Evolutionary conservation across 1,140 invertebrate species (phyloP).

Genomic region (Hyles euphorbiae): DNA sequence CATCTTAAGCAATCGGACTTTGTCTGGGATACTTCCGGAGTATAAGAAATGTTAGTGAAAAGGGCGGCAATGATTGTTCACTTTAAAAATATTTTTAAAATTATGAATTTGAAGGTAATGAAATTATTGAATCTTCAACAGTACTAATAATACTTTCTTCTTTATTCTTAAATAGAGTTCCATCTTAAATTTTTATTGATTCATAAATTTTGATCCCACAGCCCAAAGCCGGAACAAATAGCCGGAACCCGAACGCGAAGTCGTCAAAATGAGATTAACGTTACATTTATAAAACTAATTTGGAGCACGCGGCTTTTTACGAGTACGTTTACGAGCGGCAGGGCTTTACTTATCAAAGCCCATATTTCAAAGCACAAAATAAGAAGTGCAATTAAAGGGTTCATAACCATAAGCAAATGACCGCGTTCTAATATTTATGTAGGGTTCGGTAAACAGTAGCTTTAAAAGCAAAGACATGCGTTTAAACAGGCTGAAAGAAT

Average conservation of each 20-base stretch:
- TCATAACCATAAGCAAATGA: constrained; percentile 55
- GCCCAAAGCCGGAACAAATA: constrained; percentile 33
- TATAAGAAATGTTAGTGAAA: too few relatives aligned
- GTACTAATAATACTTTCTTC: too few relatives aligned
- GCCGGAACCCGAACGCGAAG: constrained; percentile 15
- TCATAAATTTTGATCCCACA: too few relatives aligned
- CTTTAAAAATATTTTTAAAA: too few relatives aligned
- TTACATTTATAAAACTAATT: constrained; percentile 33
- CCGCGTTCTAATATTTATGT: constrained; percentile 64
- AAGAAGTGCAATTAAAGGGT: constrained; percentile 59
- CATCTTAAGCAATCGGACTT: too few relatives aligned
- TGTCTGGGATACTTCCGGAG: too few relatives aligned
- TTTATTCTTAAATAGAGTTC: too few relatives aligned
- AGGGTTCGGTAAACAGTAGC: constrained; percentile 65
- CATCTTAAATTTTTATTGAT: too few relatives aligned
- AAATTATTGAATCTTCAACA: too few relatives aligned
- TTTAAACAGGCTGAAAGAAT: constrained; percentile 69
- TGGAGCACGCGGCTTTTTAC: constrained; percentile 27
- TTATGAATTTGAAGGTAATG: too few relatives aligned
- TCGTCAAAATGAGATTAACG: constrained; percentile 42
- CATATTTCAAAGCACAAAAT: constrained; percentile 61
- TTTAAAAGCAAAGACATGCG: constrained; percentile 69
- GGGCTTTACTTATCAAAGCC: constrained; percentile 47
- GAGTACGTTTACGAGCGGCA: constrained; percentile 48
- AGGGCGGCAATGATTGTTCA: too few relatives aligned